Evolutionary conservation across 2,113 vertebrate species (phyloP).

Genomic region (Ictidomys tridecemlineatus): DNA sequence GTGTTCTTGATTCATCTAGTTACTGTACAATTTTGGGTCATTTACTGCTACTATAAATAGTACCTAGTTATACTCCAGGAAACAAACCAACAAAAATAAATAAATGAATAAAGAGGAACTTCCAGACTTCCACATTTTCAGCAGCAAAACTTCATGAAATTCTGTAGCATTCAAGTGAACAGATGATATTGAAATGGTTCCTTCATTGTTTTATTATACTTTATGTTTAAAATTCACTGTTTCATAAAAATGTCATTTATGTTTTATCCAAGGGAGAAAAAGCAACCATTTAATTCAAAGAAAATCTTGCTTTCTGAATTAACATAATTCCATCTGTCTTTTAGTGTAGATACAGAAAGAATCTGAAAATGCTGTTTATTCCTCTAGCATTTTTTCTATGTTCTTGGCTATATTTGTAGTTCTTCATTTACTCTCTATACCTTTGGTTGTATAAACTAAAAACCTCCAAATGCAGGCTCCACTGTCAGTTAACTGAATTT

Average conservation of each 20-base stretch:
- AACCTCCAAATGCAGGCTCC: slow-evolving; percentile 29
- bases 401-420: slow-evolving; percentile 61
- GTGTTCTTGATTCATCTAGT: not conserved
- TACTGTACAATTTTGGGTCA: not conserved
- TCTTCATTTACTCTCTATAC: slow-evolving; percentile 70
- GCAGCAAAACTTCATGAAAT: not conserved
- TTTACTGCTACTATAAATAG: not conserved
- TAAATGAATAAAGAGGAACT: not conserved
- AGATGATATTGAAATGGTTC: slow-evolving; percentile 7
- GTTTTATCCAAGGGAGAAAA: slow-evolving; percentile 33
- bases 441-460: slow-evolving; percentile 59
- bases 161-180: slow-evolving; percentile 44
- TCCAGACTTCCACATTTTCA: not conserved
- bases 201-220: slow-evolving; percentile 69
- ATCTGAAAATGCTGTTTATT: slow-evolving; percentile 58
- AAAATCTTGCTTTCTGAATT: slow-evolving; percentile 25
- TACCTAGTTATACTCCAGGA: not conserved
- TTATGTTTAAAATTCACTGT: slow-evolving; percentile 62
- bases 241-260: slow-evolving; percentile 64
- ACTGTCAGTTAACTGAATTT: not conserved
- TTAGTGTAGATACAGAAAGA: slow-evolving; percentile 48
- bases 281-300: slow-evolving; percentile 71
- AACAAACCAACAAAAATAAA: not conserved
- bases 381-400: slow-evolving; percentile 67
- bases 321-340: slow-evolving; percentile 63